A percentile compares a stretch with the other conserved stretches of the same genome.
Evolutionary conservation across 2,797 vertebrate species (phyloP).

Genomic region (Pangasius krempfi): DNA sequence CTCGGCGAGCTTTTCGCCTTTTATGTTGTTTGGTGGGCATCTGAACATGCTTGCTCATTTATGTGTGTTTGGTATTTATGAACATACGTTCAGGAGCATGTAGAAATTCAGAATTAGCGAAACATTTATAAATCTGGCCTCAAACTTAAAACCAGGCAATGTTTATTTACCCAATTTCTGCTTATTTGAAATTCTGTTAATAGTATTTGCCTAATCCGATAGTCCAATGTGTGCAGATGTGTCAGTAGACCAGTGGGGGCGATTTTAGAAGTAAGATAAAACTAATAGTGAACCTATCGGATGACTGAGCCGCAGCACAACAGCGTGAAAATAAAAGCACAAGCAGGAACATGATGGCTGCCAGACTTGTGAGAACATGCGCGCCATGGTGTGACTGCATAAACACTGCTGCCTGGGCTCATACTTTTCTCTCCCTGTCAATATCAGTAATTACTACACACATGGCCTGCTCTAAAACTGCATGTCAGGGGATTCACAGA

Average conservation of each 20-base stretch:
- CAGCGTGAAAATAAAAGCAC: slow-evolving; percentile 35
- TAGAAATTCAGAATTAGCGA: neutral
- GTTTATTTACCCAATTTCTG: neutral
- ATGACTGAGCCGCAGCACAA: slow-evolving; percentile 28
- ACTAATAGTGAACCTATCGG: neutral
- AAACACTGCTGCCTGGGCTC: slow-evolving; percentile 45
- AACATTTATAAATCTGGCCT: neutral
- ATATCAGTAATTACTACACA: slow-evolving; percentile 17
- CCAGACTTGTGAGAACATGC: slow-evolving; percentile 57
- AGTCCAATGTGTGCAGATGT: neutral
- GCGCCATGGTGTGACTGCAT: slow-evolving; percentile 42
- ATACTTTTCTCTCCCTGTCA: slow-evolving; percentile 11
- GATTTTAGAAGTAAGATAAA: neutral
- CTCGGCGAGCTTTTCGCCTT: neutral
- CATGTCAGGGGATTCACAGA: neutral
- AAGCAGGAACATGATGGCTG: slow-evolving; percentile 39
- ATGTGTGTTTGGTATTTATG: neutral
- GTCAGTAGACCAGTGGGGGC: neutral
- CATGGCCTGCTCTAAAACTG: neutral
- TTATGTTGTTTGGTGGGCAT: neutral
- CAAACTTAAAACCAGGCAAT: neutral
- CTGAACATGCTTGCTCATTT: neutral
- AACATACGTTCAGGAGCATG: neutral
- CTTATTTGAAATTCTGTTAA: neutral
- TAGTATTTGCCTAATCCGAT: neutral